A percentile compares a stretch with the other conserved stretches of the same genome.
These are phyloP conservation scores for Ganaspis brasiliensis DNA, from an alignment of 2,888 invertebrate genomes.

Conservation along the genomic window DNA sequence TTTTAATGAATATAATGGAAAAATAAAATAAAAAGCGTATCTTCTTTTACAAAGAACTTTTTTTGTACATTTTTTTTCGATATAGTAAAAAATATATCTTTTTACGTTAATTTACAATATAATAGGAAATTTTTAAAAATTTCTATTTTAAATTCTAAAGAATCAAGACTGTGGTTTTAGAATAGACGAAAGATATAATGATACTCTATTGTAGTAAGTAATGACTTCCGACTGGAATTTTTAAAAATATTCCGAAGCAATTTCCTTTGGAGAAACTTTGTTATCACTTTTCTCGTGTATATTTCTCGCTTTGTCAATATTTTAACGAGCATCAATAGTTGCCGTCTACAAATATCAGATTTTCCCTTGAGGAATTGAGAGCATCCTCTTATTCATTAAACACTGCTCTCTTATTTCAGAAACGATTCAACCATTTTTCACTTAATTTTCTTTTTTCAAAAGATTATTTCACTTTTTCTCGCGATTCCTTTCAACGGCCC, in stretches of 20 bases:
- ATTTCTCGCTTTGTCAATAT: constrained; percentile 20
- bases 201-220: neutral
- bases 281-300: neutral
- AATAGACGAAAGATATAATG: neutral
- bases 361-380: constrained; percentile 12
- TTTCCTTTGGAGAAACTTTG: constrained; percentile 23
- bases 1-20: too few species aligned
- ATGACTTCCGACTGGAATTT: constrained; percentile 30
- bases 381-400: constrained; percentile 3
- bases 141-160: neutral
- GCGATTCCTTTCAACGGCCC: neutral
- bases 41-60: too few species aligned
- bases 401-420: neutral
- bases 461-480: neutral
- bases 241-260: constrained; percentile 21
- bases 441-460: neutral
- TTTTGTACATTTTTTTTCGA: too few species aligned
- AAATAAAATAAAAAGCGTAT: neutral
- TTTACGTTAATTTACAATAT: too few species aligned
- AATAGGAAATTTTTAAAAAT: too few species aligned
- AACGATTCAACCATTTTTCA: neutral
- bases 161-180: neutral
- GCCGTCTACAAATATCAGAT: neutral
- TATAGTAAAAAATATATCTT: too few species aligned
- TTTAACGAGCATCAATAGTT: constrained; percentile 25